Base-by-base conservation (phyloP, 2,888 invertebrate genomes). In the Mactromeris polynyma region DNA sequence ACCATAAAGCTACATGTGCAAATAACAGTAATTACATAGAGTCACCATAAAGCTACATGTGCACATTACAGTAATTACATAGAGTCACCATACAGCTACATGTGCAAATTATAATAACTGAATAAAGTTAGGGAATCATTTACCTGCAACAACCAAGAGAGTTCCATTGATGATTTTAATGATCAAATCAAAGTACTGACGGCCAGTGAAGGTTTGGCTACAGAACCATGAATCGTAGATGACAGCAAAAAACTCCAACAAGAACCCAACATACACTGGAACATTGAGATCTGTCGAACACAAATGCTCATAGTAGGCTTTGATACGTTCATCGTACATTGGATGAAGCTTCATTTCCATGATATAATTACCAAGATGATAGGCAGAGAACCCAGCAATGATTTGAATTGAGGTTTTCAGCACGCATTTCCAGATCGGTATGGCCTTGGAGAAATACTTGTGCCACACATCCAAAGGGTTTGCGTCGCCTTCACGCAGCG, bases 241-340 rank as follows among this genome's bases (percentile, higher is more conserved):
- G 17, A 94, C 93, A 0, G 93, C 94, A 38, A 80, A 51, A 80
- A 93, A 92, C 87, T 95, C 95, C 0, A 95, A 81, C 19, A 92
- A 36, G 79, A 94, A 94, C 0, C 95, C 95, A 2, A 90, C 79
- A 42, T 90, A 64, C 6, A 92, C 82, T 4, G 94, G 85, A 40
- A 94, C 93, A 42, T 90, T 91, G 19, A 95, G 90, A 85, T 94
- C 94, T 7, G 94, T 88, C 17, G 73, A 78, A 87, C 95, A 95
- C 7, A 82, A 84, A 64, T 81, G 83, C 33, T 83, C 87, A 82
- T 84, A 90, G 46, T 92, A 92, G n/a, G 91, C 88, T 19, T 87
- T 81, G 19, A 93, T 79, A 38, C 89, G 81, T 42, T 81, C 89
- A 31, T 87, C 89, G 80, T 93, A 93, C 6, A 87, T 77, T 7